These are phyloP conservation scores for Sussaba pulchella DNA, from an alignment of 2,888 invertebrate species.

Conservation along the genomic window DNA sequence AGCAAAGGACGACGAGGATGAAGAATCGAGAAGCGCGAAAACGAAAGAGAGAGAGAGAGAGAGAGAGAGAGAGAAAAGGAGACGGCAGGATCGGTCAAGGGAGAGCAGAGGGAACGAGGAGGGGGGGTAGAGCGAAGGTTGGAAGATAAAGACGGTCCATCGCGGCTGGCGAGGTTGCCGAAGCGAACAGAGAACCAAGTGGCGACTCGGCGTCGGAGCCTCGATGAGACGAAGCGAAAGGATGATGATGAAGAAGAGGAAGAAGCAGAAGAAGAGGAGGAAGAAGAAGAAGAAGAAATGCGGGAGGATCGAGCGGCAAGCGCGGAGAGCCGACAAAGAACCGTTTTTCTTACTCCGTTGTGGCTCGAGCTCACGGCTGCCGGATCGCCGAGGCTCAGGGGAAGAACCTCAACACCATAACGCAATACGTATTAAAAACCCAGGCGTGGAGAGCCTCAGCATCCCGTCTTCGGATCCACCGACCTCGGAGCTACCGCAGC, in stretches of 20 bases:
- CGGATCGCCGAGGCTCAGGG: constrained; percentile 68
- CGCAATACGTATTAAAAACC: not conserved
- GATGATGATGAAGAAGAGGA: constrained; percentile 22
- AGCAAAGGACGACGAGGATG: constrained; percentile 27
- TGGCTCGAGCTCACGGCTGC: constrained; percentile 44
- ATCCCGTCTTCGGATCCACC: constrained; percentile 51
- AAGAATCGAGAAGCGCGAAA: no score
- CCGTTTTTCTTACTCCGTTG: constrained; percentile 74
- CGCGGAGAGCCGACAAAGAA: constrained; percentile 76
- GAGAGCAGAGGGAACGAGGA: constrained; percentile 28
- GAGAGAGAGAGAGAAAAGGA: constrained; percentile 38
- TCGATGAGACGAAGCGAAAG: constrained; percentile 20
- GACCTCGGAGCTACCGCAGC: constrained; percentile 6
- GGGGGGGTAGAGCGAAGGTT: constrained; percentile 47
- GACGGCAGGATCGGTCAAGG: constrained; percentile 4
- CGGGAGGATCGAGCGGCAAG: constrained; percentile 60
- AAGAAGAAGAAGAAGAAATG: constrained; percentile 27
- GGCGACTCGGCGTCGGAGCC: constrained; percentile 8
- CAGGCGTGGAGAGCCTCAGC: no score
- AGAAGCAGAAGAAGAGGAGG: constrained; percentile 23
- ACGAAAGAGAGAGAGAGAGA: no score
- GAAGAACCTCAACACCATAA: constrained; percentile 16
- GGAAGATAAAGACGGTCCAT: constrained; percentile 62
- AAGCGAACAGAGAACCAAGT: constrained; percentile 50
- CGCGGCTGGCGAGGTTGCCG: constrained; percentile 48